These are phyloP conservation scores for Oryzias javanicus DNA, from an alignment of 2,113 vertebrate genomes.

Conservation along the genomic window DNA sequence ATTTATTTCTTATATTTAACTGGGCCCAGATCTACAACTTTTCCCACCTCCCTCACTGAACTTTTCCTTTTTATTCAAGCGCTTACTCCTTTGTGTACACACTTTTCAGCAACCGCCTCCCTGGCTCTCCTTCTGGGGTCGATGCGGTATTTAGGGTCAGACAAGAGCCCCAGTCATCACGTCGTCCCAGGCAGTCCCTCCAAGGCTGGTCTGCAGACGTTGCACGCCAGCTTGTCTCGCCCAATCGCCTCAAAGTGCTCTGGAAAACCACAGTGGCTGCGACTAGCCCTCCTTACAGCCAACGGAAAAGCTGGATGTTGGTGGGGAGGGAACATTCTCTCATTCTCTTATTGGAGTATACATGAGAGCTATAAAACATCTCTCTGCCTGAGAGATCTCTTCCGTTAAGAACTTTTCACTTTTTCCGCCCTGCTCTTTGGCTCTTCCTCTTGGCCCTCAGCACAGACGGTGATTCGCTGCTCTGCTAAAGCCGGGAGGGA, in stretches of 20 bases:
- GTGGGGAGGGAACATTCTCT: constrained; percentile 59
- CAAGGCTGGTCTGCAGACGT: constrained; percentile 54
- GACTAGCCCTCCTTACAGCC: constrained; percentile 70
- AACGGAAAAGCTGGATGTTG: constrained; percentile 80
- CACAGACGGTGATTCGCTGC: constrained; percentile 76
- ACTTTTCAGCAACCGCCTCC: constrained; percentile 55
- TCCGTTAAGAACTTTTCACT: constrained; percentile 57
- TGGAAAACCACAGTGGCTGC: constrained; percentile 78
- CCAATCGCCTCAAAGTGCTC: constrained; percentile 74
- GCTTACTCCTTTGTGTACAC: not conserved
- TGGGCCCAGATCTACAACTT: constrained; percentile 24
- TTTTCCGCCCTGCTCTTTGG: constrained; percentile 63
- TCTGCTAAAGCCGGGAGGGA: constrained; percentile 58
- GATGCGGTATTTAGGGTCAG: constrained; percentile 84
- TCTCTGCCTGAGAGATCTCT: constrained; percentile 30
- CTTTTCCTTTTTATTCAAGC: constrained; percentile 1
- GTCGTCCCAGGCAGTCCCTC: constrained; percentile 73
- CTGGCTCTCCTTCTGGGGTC: constrained; percentile 70
- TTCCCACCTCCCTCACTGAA: constrained; percentile 8
- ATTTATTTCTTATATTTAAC: constrained; percentile 24
- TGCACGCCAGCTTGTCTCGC: constrained; percentile 71
- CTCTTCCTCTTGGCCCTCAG: constrained; percentile 65
- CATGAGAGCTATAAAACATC: constrained; percentile 53
- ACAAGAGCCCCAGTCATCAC: constrained; percentile 83
- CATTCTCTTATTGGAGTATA: constrained; percentile 22